phyloP scores from a whole-genome alignment of 2,113 vertebrate species.

The Gulo gulo region DNA sequence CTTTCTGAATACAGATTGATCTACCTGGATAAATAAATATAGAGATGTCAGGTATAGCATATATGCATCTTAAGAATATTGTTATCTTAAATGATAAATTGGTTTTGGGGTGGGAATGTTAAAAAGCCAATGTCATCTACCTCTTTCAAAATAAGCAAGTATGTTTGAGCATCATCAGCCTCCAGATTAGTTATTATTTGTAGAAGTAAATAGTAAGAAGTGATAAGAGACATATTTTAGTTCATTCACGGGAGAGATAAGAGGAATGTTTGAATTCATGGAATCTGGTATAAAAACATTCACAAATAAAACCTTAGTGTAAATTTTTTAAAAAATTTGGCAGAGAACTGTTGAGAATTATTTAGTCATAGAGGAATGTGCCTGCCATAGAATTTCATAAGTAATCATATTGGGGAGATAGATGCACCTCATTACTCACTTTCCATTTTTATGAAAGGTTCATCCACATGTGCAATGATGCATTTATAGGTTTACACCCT shows the following conservation, averaged over 20 bases:
- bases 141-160: neutral
- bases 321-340: neutral
- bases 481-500: slow-evolving; percentile 74
- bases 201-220: neutral
- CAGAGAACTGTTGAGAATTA: slow-evolving; percentile 36
- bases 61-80: neutral
- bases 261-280: neutral
- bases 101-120: neutral
- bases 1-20: neutral
- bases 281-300: slow-evolving; percentile 25
- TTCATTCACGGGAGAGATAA: neutral
- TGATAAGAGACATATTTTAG: slow-evolving; percentile 5
- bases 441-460: slow-evolving; percentile 76
- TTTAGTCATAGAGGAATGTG: slow-evolving; percentile 27
- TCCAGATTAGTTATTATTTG: neutral
- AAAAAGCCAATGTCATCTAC: neutral
- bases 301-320: slow-evolving; percentile 5
- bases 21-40: neutral
- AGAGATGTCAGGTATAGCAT: neutral
- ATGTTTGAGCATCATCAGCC: neutral
- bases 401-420: slow-evolving; percentile 68
- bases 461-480: slow-evolving; percentile 70
- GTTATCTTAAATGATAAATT: neutral
- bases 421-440: slow-evolving; percentile 70
- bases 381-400: slow-evolving; percentile 60